Conservation (phyloP, 2,113 vertebrate genomes). For the Stegastes partitus region DNA sequence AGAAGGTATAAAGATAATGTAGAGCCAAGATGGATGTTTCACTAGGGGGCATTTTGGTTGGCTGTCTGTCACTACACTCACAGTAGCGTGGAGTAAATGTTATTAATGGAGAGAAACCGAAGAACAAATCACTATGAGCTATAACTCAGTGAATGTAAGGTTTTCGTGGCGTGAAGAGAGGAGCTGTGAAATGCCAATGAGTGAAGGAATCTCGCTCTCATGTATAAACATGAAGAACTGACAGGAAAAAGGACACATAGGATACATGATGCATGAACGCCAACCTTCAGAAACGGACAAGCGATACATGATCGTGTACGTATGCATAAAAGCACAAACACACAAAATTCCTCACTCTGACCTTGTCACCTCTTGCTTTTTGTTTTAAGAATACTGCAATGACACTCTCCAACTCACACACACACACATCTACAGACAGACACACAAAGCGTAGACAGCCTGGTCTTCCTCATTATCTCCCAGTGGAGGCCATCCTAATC, state of each 20-base stretch:
- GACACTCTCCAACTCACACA: not conserved
- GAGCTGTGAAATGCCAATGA: conserved; percentile 43
- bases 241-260: conserved; percentile 8
- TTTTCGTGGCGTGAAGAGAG: conserved; percentile 28
- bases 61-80: conserved; percentile 64
- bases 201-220: conserved; percentile 22
- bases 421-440: conserved; percentile 21
- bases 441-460: conserved; percentile 17
- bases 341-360: conserved; percentile 34
- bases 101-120: conserved; percentile 68
- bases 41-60: conserved; percentile 65
- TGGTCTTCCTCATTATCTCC: conserved; percentile 73
- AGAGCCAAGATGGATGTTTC: conserved; percentile 63
- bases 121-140: conserved; percentile 73
- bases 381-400: conserved; percentile 3
- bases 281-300: conserved; percentile 29
- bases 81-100: conserved; percentile 66
- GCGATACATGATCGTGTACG: conserved; percentile 7
- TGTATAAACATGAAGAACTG: conserved; percentile 51
- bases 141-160: conserved; percentile 57
- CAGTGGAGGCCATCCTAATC: conserved; percentile 71
- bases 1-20: conserved; percentile 54
- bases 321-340: conserved; percentile 14
- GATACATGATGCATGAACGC: not conserved
- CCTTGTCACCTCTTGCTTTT: conserved; percentile 26